phyloP scores from a whole-genome alignment of 2,888 invertebrate genomes.

The Pseudeuparius sepicola region DNA sequence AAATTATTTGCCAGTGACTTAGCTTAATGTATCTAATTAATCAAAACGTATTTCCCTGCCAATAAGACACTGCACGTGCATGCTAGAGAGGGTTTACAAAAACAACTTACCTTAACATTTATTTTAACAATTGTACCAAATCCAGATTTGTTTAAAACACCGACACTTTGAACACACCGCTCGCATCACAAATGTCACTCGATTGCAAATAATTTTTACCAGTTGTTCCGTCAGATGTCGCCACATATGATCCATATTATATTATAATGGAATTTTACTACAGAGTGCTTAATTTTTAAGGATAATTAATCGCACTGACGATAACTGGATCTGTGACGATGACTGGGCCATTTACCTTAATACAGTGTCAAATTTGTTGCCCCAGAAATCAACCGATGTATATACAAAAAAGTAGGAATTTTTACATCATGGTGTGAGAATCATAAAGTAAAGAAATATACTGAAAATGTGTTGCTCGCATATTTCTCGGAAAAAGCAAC shows the following conservation, averaged over 20 bases:
- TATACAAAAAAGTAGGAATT: no score
- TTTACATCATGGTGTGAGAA: no score
- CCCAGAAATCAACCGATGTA: no score
- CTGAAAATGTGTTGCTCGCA: no score
- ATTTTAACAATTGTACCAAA: constrained; percentile 2
- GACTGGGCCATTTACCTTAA: no score
- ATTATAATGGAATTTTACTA: no score
- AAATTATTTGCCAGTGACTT: background rate
- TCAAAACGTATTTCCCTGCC: no score
- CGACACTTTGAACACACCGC: background rate
- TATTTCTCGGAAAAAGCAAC: no score
- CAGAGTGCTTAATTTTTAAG: background rate
- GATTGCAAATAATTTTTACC: constrained; percentile 3
- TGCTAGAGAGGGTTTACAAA: constrained; percentile 3
- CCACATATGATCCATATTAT: no score
- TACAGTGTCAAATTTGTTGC: no score
- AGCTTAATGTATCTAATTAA: background rate
- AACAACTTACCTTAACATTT: constrained; percentile 1
- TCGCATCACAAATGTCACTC: constrained; percentile 2
- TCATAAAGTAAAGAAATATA: no score
- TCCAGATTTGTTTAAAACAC: constrained; percentile 1
- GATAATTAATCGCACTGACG: constrained; percentile 1
- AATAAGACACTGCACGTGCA: constrained; percentile 1
- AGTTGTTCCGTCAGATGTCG: constrained; percentile 1
- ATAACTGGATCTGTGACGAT: constrained; percentile 2